Evolutionary conservation across 2,888 invertebrate species (phyloP).

Genomic region (Trachelus troglodyta): DNA sequence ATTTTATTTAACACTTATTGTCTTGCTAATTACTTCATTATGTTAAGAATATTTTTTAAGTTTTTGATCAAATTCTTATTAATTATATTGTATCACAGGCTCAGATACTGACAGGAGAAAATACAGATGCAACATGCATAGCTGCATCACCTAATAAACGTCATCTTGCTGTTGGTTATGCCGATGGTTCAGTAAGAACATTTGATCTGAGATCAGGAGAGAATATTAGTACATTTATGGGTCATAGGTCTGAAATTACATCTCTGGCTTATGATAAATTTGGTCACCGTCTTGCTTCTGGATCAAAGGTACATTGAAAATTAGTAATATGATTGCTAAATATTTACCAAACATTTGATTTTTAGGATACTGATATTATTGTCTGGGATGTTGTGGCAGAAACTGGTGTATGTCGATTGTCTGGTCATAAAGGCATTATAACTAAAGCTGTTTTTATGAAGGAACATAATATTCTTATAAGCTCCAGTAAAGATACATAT

Average conservation of each 20-base stretch:
- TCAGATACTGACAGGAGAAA: conserved; percentile 83
- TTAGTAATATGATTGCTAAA: neutral
- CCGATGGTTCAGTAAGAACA: conserved; percentile 87
- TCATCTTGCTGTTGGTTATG: conserved; percentile 91
- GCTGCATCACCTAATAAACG: conserved; percentile 81
- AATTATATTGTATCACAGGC: conserved; percentile 69
- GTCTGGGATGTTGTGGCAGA: conserved; percentile 96
- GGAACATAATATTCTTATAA: conserved; percentile 77
- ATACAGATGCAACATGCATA: conserved; percentile 81
- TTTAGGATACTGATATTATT: conserved; percentile 90
- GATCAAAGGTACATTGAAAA: conserved; percentile 77
- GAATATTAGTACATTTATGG: conserved; percentile 78
- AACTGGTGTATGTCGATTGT: conserved; percentile 87
- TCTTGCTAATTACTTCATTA: conserved; percentile 10
- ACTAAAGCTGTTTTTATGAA: conserved; percentile 84
- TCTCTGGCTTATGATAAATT: conserved; percentile 83
- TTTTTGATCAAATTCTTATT: conserved; percentile 28
- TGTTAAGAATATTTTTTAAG: conserved; percentile 3
- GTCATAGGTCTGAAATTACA: conserved; percentile 89
- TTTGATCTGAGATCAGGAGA: conserved; percentile 83
- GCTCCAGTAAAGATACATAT: conserved; percentile 92
- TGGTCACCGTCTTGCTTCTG: conserved; percentile 89
- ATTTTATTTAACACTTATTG: conserved; percentile 9
- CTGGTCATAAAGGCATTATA: conserved; percentile 91
- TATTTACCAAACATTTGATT: conserved; percentile 15